Evolutionary conservation across 2,797 vertebrate genomes (phyloP), one percentile per base, ranked within the genome.

Genomic region (Pseudochaenichthys georgianus): DNA sequence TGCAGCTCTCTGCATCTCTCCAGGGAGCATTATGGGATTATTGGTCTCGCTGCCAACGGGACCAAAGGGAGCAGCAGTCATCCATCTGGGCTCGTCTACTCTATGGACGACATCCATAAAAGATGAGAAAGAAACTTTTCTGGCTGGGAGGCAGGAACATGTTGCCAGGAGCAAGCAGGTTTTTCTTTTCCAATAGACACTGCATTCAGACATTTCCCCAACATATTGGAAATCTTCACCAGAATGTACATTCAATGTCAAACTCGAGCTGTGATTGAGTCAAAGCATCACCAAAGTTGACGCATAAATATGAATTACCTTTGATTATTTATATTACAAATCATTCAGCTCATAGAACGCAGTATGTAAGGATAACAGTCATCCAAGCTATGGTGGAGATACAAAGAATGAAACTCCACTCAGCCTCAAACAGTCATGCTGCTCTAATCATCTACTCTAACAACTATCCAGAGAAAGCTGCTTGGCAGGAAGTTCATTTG

Each of bases 51-150:
- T 89, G 91, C 88, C 91, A 92, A 58, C 72, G 59, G 73, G 88
- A 91, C 87, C 86, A 89, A 91, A 91, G 88, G 91, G 89, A 93
- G 87, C 87, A 93, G 88, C 89, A 87, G 81, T 70, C 82, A 61
- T 91, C 92, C 93, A 93, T 93, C 93, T 94, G 91, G 91, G 73
- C 82, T 70, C 16, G 59, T 86, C 87, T 88, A 47, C 75, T 85
- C 74, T 62, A 78, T 78, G 87, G 82, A 87, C 73, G 80, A 86
- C 59, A 34, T 80, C 82, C 82, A 82, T 64, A 19, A 78, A 80
- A 75, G 78, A 90, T 79, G 75, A 86, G 64, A 84, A 81, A 87
- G 72, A 92, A 89, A 89, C 77, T 90, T 88, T 84, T 59, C 85
- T 79, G 88, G 78, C 80, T 13, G 54, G 23, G 62, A 83, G 55